Evolutionary conservation across 2,113 vertebrate species (phyloP).

Genomic region (Polypterus bichir): DNA sequence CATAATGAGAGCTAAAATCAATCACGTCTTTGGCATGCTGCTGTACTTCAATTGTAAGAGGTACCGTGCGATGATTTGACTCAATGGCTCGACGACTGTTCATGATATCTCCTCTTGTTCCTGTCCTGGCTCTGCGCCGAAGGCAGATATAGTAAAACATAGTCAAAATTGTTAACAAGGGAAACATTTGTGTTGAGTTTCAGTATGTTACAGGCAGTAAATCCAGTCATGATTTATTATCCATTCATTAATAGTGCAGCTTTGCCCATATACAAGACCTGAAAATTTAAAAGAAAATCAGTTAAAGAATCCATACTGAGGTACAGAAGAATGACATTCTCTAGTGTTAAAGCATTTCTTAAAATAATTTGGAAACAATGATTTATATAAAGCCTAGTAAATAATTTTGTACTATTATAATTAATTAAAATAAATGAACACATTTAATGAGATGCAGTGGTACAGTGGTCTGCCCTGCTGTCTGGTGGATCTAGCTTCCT

Average conservation of each 20-base stretch:
- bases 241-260: conserved; percentile 33
- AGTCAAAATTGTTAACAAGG: conserved; percentile 94
- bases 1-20: conserved; percentile 97
- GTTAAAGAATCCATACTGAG: conserved; percentile 13
- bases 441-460: too few relatives aligned
- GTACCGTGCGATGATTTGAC: conserved; percentile 66
- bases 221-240: conserved; percentile 12
- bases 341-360: too few relatives aligned
- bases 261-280: conserved; percentile 52
- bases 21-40: conserved; percentile 94
- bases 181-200: conserved; percentile 55
- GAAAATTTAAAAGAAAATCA: conserved; percentile 44
- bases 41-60: conserved; percentile 75
- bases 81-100: conserved; percentile 81
- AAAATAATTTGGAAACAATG: too few relatives aligned
- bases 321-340: too few relatives aligned
- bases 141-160: conserved; percentile 99
- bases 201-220: conserved; percentile 5
- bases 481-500: too few relatives aligned
- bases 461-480: too few relatives aligned
- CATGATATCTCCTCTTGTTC: conserved; percentile 77
- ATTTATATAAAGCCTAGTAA: too few relatives aligned
- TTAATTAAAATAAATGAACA: too few relatives aligned
- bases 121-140: conserved; percentile 89
- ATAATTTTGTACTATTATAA: too few relatives aligned